Percentiles rank a stretch among this genome's conserved stretches.
These are phyloP conservation scores for Drosophila santomea DNA, from an alignment of 1,140 invertebrate genomes.

Conservation along the genomic window DNA sequence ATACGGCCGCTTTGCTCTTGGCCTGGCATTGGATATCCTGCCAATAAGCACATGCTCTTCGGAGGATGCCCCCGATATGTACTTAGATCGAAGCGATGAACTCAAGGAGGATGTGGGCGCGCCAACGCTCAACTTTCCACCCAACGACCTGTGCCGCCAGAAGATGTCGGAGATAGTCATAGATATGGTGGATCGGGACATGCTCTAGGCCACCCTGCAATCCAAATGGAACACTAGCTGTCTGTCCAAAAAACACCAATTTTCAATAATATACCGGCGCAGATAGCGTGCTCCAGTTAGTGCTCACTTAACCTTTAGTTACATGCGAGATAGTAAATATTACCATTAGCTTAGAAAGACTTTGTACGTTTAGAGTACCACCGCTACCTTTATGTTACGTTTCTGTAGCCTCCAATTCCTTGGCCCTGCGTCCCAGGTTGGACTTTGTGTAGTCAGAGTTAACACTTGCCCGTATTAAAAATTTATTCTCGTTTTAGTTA, in stretches of 20 bases:
- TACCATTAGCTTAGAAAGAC: conserved; percentile 46
- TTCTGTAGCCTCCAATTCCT: conserved; percentile 37
- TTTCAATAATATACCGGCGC: conserved; percentile 29
- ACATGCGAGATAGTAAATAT: conserved; percentile 51
- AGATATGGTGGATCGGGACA: conserved; percentile 86
- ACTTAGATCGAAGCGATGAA: conserved; percentile 78
- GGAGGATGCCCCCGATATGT: conserved; percentile 89
- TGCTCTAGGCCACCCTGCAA: conserved; percentile 68
- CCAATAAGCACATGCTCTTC: conserved; percentile 90
- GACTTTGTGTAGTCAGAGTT: neutral
- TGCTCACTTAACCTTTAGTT: conserved; percentile 40
- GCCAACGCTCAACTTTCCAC: conserved; percentile 79
- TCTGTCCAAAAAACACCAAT: conserved; percentile 45
- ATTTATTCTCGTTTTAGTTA: neutral
- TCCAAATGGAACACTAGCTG: conserved; percentile 1
- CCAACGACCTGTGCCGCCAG: conserved; percentile 86
- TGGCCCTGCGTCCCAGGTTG: neutral
- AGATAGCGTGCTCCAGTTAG: conserved; percentile 15
- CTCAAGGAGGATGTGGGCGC: conserved; percentile 63
- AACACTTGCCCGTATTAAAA: neutral
- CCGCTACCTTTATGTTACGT: conserved; percentile 37
- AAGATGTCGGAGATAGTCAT: conserved; percentile 87
- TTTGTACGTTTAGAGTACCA: conserved; percentile 32
- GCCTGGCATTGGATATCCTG: conserved; percentile 89
- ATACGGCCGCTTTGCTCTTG: conserved; percentile 88